Evolutionary conservation across 2,888 invertebrate species (phyloP).

Genomic region (Ormyrus pomaceus): DNA sequence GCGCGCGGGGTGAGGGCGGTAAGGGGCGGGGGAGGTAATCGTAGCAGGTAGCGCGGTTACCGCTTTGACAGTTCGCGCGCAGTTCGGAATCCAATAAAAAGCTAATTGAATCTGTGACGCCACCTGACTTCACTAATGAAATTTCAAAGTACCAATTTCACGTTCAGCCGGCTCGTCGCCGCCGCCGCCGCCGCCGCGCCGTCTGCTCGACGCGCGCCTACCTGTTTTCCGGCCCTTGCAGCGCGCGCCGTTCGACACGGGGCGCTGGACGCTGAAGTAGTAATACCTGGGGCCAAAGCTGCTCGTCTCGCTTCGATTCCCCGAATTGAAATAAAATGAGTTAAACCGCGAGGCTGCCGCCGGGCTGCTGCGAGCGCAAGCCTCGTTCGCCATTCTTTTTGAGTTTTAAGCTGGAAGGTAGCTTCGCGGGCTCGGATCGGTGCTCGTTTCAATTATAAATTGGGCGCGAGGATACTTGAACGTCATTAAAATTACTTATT

Average conservation of each 20-base stretch:
- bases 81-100: constrained; percentile 75
- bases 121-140: constrained; percentile 75
- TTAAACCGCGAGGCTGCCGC: constrained; percentile 46
- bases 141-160: constrained; percentile 75
- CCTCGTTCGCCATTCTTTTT: background rate
- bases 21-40: constrained; percentile 36
- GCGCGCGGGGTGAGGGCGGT: background rate
- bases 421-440: too few species aligned
- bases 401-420: too few species aligned
- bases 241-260: constrained; percentile 60
- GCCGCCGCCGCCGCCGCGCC: constrained; percentile 47
- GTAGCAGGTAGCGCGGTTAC: constrained; percentile 65
- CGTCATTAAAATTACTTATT: too few species aligned
- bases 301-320: constrained; percentile 59
- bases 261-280: constrained; percentile 64
- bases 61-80: constrained; percentile 73
- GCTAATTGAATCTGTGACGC: constrained; percentile 75
- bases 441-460: too few species aligned
- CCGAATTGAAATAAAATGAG: constrained; percentile 69
- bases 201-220: constrained; percentile 24
- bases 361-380: background rate
- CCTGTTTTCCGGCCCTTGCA: constrained; percentile 37
- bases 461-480: too few species aligned
- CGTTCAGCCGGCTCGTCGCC: constrained; percentile 69
- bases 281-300: constrained; percentile 59